These are phyloP conservation scores for Copsychus sechellarum DNA, from an alignment of 2,113 vertebrate genomes.

Conservation along the genomic window DNA sequence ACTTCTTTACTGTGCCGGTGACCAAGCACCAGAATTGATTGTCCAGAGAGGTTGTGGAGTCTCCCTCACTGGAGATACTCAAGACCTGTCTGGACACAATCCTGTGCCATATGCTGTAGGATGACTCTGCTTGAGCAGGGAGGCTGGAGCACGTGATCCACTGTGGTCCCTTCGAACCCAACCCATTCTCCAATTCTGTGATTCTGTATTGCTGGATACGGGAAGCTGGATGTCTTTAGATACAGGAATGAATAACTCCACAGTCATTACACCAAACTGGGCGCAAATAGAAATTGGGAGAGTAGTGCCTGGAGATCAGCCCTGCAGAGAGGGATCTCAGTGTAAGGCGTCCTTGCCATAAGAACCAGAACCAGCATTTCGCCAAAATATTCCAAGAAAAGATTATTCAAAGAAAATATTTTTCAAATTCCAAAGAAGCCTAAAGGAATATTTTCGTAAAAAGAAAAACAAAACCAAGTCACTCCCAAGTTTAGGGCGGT, in stretches of 20 bases:
- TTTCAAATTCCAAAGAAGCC: background rate
- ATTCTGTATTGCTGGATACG: too few relatives aligned
- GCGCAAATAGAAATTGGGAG: accelerated
- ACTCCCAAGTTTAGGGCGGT: accelerated
- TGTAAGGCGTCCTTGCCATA: accelerated
- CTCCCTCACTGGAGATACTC: background rate
- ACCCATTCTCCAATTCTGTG: background rate
- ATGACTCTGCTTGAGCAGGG: background rate
- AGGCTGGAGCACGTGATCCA: background rate
- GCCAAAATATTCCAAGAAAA: background rate
- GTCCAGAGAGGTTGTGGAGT: background rate
- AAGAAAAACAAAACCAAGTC: background rate
- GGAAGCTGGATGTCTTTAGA: background rate
- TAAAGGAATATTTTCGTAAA: background rate
- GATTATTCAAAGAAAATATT: background rate
- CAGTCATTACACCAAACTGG: background rate
- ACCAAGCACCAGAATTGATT: background rate
- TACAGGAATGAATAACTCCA: background rate
- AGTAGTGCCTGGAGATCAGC: background rate
- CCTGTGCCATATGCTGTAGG: background rate
- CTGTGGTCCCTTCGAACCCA: background rate
- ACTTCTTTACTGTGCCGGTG: background rate
- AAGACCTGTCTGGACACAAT: background rate
- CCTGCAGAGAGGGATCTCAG: background rate
- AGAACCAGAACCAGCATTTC: background rate